Conservation (phyloP, 35 echinoderm and acorn worm genomes). For the Stichopus chloronotus region DNA sequence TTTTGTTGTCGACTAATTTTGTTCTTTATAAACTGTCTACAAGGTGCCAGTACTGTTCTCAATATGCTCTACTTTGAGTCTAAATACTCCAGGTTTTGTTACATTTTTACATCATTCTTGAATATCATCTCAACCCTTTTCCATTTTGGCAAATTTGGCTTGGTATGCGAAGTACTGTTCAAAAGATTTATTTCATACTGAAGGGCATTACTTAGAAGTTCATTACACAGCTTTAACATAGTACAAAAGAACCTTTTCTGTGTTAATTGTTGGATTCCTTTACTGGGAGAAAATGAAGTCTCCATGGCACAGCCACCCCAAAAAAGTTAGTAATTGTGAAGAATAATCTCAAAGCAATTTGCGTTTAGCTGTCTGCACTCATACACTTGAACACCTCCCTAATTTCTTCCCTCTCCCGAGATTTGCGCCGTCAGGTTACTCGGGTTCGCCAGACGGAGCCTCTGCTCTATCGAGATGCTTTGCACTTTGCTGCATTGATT, state of each 20-base stretch:
- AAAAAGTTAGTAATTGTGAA: neutral
- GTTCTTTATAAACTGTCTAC: too few relatives aligned
- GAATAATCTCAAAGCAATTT: conserved; percentile 49
- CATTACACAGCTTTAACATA: neutral
- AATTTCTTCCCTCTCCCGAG: conserved; percentile 14
- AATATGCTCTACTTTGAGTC: too few relatives aligned
- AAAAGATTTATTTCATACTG: too few relatives aligned
- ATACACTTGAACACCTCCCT: conserved; percentile 33
- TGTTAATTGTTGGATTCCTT: conserved; percentile 2
- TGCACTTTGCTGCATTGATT: conserved; percentile 29
- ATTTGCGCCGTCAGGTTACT: conserved; percentile 15
- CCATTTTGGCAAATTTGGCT: too few relatives aligned
- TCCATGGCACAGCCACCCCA: neutral
- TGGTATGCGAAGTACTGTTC: too few relatives aligned
- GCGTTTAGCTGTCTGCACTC: conserved; percentile 44
- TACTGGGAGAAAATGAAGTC: conserved; percentile 10
- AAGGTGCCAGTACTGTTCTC: too few relatives aligned
- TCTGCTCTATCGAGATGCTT: conserved; percentile 12
- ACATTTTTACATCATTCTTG: too few relatives aligned
- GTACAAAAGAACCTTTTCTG: neutral
- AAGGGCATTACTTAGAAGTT: neutral
- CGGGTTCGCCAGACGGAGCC: conserved; percentile 17
- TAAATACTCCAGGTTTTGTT: too few relatives aligned
- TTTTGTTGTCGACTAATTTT: too few relatives aligned
- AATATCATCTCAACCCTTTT: too few relatives aligned